Evolutionary conservation across 2,797 vertebrate species (phyloP).

Genomic region (Sebastes taczanowskii): DNA sequence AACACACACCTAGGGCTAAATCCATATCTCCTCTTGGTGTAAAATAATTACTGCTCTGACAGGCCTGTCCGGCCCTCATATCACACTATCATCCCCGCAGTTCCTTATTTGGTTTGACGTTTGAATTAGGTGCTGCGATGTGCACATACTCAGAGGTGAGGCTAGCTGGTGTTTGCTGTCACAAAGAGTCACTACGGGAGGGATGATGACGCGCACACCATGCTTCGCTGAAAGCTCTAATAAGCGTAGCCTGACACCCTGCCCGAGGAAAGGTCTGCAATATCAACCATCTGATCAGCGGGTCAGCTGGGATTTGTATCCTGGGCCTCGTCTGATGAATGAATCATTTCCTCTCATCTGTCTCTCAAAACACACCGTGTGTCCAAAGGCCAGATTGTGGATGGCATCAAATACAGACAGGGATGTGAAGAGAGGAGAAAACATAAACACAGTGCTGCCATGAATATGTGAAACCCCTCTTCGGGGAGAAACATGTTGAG

Average conservation of each 20-base stretch:
- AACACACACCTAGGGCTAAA: conserved; percentile 64
- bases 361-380: conserved; percentile 59
- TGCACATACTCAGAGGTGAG: conserved; percentile 51
- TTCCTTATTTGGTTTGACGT: conserved; percentile 63
- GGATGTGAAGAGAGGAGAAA: conserved; percentile 39
- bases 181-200: conserved; percentile 41
- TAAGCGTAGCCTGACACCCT: conserved; percentile 39
- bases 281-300: conserved; percentile 68
- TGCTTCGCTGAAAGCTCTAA: conserved; percentile 57
- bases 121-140: conserved; percentile 59
- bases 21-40: conserved; percentile 60
- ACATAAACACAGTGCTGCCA: conserved; percentile 36
- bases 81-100: conserved; percentile 46
- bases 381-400: conserved; percentile 55
- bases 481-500: conserved; percentile 43
- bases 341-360: conserved; percentile 74
- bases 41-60: conserved; percentile 73
- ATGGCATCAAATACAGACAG: conserved; percentile 63
- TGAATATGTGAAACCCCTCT: conserved; percentile 59
- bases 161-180: conserved; percentile 58
- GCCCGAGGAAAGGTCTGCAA: conserved; percentile 45
- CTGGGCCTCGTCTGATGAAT: conserved; percentile 61
- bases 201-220: conserved; percentile 54
- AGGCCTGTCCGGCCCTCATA: conserved; percentile 43
- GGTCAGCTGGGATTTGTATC: conserved; percentile 64